Conservation (phyloP, 2,113 vertebrate genomes). For the Donacobius atricapilla region DNA sequence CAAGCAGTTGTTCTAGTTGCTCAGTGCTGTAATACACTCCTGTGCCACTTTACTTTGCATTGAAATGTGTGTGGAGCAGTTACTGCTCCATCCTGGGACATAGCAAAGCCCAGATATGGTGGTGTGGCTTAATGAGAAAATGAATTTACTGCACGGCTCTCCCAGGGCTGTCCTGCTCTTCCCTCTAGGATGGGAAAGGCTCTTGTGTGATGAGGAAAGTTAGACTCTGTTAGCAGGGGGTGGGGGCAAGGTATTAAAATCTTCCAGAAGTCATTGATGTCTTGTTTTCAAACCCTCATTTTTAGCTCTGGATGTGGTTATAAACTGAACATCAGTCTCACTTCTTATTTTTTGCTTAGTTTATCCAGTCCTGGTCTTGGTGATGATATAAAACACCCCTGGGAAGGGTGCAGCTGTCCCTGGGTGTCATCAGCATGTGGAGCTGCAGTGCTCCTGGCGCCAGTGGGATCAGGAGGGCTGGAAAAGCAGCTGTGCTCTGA, state of each 20-base stretch:
- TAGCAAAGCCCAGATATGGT: neutral
- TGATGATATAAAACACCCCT: neutral
- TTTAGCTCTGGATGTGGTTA: neutral
- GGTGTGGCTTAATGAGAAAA: neutral
- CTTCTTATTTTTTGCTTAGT: neutral
- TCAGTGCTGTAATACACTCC: neutral
- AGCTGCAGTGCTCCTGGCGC: neutral
- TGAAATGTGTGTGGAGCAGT: neutral
- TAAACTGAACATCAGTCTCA: neutral
- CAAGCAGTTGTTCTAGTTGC: neutral
- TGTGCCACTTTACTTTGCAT: neutral
- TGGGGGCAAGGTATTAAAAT: neutral
- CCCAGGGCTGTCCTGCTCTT: neutral
- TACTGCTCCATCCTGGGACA: neutral
- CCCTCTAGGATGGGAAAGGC: neutral
- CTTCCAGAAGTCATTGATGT: neutral
- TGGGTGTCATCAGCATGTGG: neutral
- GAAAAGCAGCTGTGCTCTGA: neutral
- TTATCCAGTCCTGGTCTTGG: neutral
- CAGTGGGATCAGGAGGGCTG: neutral
- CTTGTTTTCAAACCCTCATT: neutral
- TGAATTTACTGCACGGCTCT: neutral
- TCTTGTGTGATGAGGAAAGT: rapidly evolving
- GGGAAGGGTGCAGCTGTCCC: neutral
- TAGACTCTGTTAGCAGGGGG: neutral